Evolutionary conservation across 2,888 invertebrate genomes (phyloP).

Genomic region (Acleris holmiana): DNA sequence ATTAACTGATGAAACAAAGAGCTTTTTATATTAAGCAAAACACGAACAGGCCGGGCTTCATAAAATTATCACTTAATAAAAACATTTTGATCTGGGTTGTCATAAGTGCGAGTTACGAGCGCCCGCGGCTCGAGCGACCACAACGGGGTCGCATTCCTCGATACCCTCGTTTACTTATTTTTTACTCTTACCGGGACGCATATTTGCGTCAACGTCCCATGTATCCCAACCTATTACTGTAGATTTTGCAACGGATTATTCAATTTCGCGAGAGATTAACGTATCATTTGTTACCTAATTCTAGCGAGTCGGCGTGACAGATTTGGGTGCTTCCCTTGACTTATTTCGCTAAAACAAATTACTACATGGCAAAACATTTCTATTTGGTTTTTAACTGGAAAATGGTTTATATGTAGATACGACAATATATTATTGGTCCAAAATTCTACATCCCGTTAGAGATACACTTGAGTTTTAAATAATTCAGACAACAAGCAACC

Average conservation of each 20-base stretch:
- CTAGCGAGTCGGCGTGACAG: constrained; percentile 38
- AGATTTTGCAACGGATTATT: constrained; percentile 62
- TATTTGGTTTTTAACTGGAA: constrained; percentile 29
- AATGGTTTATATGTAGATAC: constrained; percentile 24
- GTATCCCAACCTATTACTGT: constrained; percentile 55
- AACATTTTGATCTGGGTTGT: constrained; percentile 37
- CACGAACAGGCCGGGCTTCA: constrained; percentile 10
- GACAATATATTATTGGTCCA: constrained; percentile 12
- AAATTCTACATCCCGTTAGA: not conserved
- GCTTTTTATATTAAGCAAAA: constrained; percentile 19
- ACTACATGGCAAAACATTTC: constrained; percentile 13
- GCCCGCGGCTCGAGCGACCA: constrained; percentile 51
- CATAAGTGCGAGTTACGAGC: constrained; percentile 32
- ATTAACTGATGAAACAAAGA: constrained; percentile 29
- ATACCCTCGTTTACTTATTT: constrained; percentile 62
- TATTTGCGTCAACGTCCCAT: constrained; percentile 62
- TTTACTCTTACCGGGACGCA: constrained; percentile 60
- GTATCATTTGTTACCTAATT: constrained; percentile 58
- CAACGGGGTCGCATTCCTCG: constrained; percentile 66
- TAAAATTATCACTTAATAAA: constrained; percentile 33
- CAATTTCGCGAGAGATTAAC: constrained; percentile 63
- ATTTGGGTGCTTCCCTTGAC: constrained; percentile 37
- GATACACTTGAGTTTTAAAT: not conserved
- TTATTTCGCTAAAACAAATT: constrained; percentile 34
- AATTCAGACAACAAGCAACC: not conserved